A percentile compares a stretch with the other conserved stretches of the same genome.
Conservation (phyloP, 2,797 vertebrate genomes). For the Gila robusta region DNA sequence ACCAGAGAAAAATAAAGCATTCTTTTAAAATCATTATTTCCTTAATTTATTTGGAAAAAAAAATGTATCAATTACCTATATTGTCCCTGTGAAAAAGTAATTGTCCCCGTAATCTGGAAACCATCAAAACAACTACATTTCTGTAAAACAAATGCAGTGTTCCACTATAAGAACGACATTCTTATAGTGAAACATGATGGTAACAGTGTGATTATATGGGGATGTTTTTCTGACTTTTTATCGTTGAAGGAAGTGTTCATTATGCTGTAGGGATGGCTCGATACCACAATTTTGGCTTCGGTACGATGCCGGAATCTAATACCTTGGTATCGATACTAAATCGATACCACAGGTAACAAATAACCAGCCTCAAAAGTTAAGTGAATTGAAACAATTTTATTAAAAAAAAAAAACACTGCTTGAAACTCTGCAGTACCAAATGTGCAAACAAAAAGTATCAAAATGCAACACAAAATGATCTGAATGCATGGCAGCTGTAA, state of each 20-base stretch:
- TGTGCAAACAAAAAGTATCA: too few relatives aligned
- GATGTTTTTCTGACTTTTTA: neutral
- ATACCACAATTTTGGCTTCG: too few relatives aligned
- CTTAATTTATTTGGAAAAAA: neutral
- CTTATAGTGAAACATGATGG: neutral
- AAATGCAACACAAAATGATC: too few relatives aligned
- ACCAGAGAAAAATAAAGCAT: neutral
- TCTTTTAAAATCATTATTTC: neutral
- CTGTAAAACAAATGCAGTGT: neutral
- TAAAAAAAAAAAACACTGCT: too few relatives aligned
- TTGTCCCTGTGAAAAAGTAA: neutral
- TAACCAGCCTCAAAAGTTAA: too few relatives aligned
- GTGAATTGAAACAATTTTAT: too few relatives aligned
- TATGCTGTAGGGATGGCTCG: too few relatives aligned
- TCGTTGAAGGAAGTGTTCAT: neutral
- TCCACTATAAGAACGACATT: neutral
- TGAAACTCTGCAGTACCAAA: too few relatives aligned
- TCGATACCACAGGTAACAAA: too few relatives aligned
- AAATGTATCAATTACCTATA: neutral
- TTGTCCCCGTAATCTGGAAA: neutral
- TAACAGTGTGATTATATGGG: neutral
- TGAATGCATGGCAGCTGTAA: too few relatives aligned
- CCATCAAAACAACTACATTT: neutral
- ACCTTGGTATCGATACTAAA: too few relatives aligned
- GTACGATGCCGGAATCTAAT: too few relatives aligned